These are phyloP conservation scores for Pocillopora verrucosa DNA, from an alignment of 64 coral and sea anemone genomes.

Conservation along the genomic window DNA sequence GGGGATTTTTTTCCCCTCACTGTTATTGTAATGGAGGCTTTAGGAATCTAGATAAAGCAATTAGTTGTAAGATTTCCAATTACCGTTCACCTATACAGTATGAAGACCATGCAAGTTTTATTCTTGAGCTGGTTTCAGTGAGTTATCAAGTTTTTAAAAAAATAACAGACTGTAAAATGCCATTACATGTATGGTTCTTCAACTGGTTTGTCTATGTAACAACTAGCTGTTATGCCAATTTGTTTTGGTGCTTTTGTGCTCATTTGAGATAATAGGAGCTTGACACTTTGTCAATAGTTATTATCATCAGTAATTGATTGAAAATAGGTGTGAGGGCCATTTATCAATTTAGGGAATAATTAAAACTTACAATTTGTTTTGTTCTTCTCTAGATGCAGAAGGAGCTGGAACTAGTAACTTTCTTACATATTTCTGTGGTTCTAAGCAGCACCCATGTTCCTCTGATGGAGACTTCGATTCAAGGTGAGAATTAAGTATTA, in stretches of 20 bases:
- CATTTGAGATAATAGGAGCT: too few relatives aligned
- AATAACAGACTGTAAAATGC: too few relatives aligned
- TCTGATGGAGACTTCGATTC: slow-evolving; percentile 47
- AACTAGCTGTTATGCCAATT: too few relatives aligned
- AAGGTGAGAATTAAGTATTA: background rate
- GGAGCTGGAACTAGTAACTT: slow-evolving; percentile 35
- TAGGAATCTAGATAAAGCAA: background rate
- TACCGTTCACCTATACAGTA: background rate
- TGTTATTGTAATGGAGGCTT: background rate
- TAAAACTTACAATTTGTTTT: background rate
- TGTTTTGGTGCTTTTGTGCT: too few relatives aligned
- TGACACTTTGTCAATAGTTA: too few relatives aligned
- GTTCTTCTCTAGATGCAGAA: slow-evolving; percentile 24
- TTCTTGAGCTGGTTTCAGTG: background rate
- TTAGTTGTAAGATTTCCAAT: background rate
- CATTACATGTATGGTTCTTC: too few relatives aligned
- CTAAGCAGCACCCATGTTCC: slow-evolving; percentile 60
- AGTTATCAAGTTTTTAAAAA: too few relatives aligned
- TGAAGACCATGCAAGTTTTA: background rate
- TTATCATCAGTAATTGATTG: too few relatives aligned
- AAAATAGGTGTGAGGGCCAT: too few relatives aligned
- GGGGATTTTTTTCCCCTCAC: background rate
- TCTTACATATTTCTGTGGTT: slow-evolving; percentile 61
- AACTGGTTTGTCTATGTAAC: too few relatives aligned
- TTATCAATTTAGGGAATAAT: too few relatives aligned